A percentile compares a stretch with the other conserved stretches of the same genome.
Conservation (phyloP, 2,888 invertebrate genomes). For the Malachius bipustulatus region DNA sequence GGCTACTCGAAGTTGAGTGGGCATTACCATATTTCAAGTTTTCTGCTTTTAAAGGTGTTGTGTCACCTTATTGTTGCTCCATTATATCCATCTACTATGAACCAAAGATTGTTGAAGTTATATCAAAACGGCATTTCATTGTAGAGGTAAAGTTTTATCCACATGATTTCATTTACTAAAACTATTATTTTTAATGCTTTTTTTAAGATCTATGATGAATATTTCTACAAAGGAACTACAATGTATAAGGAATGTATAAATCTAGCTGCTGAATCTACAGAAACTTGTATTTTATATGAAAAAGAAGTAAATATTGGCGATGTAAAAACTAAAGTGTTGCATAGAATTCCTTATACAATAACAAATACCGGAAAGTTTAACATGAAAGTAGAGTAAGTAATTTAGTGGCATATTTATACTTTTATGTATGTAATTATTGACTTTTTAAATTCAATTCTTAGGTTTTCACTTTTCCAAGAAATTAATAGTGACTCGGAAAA, state of each 20-base stretch:
- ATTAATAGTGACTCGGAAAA: no score
- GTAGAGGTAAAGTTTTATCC: not conserved
- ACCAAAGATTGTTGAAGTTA: not conserved
- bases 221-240: not conserved
- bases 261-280: not conserved
- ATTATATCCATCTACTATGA: not conserved
- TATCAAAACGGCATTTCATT: not conserved
- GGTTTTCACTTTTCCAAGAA: no score
- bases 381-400: not conserved
- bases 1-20: not conserved
- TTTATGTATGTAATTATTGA: no score
- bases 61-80: not conserved
- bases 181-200: not conserved
- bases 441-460: no score
- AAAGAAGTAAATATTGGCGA: conserved; percentile 1
- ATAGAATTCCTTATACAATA: not conserved
- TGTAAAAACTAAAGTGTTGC: not conserved
- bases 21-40: not conserved
- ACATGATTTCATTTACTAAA: not conserved
- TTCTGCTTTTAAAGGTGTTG: not conserved
- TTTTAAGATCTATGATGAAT: not conserved
- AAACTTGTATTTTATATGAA: not conserved
- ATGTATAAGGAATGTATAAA: not conserved
- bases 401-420: no score
- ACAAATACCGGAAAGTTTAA: not conserved